A percentile compares a stretch with the other conserved stretches of the same genome.
These are phyloP conservation scores for Perca fluviatilis DNA, from an alignment of 2,113 vertebrate genomes.

Conservation along the genomic window DNA sequence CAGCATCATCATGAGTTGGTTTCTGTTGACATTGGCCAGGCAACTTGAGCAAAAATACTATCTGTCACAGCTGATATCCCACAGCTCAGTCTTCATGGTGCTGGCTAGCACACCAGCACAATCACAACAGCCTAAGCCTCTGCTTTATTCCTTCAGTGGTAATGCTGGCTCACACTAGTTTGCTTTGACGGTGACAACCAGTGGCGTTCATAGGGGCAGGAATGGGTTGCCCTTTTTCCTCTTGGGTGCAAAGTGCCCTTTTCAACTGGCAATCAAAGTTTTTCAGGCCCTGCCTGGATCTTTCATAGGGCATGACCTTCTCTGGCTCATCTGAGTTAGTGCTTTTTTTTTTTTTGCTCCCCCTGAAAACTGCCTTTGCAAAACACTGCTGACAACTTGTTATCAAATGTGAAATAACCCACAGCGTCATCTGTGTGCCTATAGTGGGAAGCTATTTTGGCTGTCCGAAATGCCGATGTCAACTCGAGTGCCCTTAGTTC, in stretches of 20 bases:
- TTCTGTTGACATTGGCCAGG: constrained; percentile 31
- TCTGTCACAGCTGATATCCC: constrained; percentile 50
- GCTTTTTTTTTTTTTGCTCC: constrained; percentile 32
- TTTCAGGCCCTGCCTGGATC: constrained; percentile 52
- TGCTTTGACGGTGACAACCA: constrained; percentile 66
- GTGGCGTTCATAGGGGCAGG: constrained; percentile 60
- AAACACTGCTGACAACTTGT: constrained; percentile 51
- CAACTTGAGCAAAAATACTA: constrained; percentile 39
- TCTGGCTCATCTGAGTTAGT: constrained; percentile 42
- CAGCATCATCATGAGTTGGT: constrained; percentile 11
- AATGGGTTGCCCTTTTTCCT: constrained; percentile 69
- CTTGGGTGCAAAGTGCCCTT: constrained; percentile 77
- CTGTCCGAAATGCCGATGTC: constrained; percentile 58
- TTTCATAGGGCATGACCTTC: constrained; percentile 66
- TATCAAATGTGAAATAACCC: constrained; percentile 61
- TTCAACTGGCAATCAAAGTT: constrained; percentile 72
- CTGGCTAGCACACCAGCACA: constrained; percentile 32
- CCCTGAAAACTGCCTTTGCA: constrained; percentile 43
- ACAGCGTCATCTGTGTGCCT: constrained; percentile 40
- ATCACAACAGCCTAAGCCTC: constrained; percentile 41
- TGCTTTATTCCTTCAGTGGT: constrained; percentile 34
- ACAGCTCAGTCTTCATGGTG: constrained; percentile 45
- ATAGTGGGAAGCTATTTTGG: constrained; percentile 48
- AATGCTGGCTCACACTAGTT: constrained; percentile 41
- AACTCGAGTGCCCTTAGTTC: constrained; percentile 43